These are phyloP conservation scores for Neocrepidodera transversa DNA, from an alignment of 2,888 invertebrate genomes.

Conservation along the genomic window DNA sequence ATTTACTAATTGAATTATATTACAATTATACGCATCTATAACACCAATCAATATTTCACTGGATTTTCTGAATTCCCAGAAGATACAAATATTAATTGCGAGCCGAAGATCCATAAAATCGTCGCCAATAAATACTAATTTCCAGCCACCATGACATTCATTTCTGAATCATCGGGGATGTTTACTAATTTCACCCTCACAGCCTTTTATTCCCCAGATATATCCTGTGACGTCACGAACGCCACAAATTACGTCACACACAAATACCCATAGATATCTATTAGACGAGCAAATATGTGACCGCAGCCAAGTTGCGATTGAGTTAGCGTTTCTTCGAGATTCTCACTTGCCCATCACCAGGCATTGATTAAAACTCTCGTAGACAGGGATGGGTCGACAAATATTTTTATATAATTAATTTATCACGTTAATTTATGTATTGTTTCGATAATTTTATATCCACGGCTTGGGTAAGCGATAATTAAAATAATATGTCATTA, in stretches of 20 bases:
- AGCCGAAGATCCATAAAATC: constrained; percentile 17
- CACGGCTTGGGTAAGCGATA: no score
- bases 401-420: no score
- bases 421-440: background rate
- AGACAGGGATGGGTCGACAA: background rate
- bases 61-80: constrained; percentile 6
- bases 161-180: constrained; percentile 39
- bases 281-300: constrained; percentile 53
- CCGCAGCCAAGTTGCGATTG: constrained; percentile 57
- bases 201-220: constrained; percentile 26
- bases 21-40: no score
- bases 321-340: constrained; percentile 48
- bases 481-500: no score
- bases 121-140: constrained; percentile 36
- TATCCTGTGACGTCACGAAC: constrained; percentile 49
- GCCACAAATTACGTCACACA: constrained; percentile 50
- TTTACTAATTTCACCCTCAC: constrained; percentile 36
- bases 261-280: constrained; percentile 60
- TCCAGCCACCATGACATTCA: constrained; percentile 28
- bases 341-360: constrained; percentile 48
- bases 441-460: no score
- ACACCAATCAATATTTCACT: no score
- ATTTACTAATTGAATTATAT: no score
- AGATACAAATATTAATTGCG: constrained; percentile 10
- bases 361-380: constrained; percentile 52